Conservation (phyloP, 2,888 invertebrate species). For the Leptinotarsa juncta region DNA sequence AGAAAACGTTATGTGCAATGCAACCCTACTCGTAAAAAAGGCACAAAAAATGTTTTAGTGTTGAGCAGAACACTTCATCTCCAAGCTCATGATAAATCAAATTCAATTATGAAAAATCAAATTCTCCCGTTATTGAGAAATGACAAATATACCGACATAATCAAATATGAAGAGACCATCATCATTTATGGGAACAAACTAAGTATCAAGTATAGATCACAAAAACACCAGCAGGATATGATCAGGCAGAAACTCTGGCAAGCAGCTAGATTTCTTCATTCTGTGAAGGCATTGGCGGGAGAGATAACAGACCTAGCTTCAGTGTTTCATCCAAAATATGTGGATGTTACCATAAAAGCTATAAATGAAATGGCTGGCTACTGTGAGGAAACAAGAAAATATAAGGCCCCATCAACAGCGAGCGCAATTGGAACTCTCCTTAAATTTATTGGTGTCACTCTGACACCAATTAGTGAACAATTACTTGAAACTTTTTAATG, state of each 20-base stretch:
- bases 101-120: slow-evolving; percentile 19
- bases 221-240: slow-evolving; percentile 42
- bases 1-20: slow-evolving; percentile 17
- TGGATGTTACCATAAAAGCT: slow-evolving; percentile 36
- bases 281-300: slow-evolving; percentile 24
- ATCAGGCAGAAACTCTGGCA: slow-evolving; percentile 44
- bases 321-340: slow-evolving; percentile 42
- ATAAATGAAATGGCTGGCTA: slow-evolving; percentile 41
- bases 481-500: slow-evolving; percentile 24
- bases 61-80: slow-evolving; percentile 23
- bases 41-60: slow-evolving; percentile 21
- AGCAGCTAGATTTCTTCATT: slow-evolving; percentile 41
- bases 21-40: slow-evolving; percentile 20
- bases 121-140: slow-evolving; percentile 22
- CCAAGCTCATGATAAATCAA: slow-evolving; percentile 19
- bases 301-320: slow-evolving; percentile 43
- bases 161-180: slow-evolving; percentile 26
- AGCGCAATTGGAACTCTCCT: slow-evolving; percentile 42
- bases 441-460: slow-evolving; percentile 36
- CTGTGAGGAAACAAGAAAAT: slow-evolving; percentile 28
- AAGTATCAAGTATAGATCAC: slow-evolving; percentile 34
- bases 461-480: slow-evolving; percentile 24
- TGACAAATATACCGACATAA: slow-evolving; percentile 24
- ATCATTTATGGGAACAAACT: slow-evolving; percentile 30
- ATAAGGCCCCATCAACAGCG: slow-evolving; percentile 42